A percentile compares a stretch with the other conserved stretches of the same genome.
phyloP scores from a whole-genome alignment of 2,113 vertebrate species.

The Chinchilla lanigera region DNA sequence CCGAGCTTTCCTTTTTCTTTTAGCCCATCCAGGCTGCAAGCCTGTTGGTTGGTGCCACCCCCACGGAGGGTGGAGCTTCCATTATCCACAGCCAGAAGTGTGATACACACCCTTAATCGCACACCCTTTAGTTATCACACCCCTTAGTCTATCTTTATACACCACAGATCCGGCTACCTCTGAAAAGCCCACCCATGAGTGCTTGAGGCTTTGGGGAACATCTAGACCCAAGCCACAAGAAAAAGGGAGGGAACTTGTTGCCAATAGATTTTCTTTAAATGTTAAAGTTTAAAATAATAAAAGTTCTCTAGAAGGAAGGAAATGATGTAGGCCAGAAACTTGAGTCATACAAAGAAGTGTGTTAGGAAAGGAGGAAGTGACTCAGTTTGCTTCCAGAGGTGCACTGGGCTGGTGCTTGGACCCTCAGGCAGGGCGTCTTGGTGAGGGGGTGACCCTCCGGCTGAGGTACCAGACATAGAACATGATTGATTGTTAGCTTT shows the following conservation, averaged over 20 bases:
- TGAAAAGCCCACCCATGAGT: no score
- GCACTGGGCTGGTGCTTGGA: not conserved
- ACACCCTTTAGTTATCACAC: not conserved
- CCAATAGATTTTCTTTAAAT: not conserved
- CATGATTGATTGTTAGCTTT: not conserved
- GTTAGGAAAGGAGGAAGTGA: not conserved
- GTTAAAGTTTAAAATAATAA: not conserved
- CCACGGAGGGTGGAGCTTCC: not conserved
- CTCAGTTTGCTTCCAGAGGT: not conserved
- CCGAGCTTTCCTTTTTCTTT: not conserved
- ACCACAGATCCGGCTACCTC: not conserved
- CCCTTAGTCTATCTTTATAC: not conserved
- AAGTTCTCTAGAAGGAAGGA: not conserved
- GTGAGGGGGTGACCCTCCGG: no score
- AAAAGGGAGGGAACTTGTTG: not conserved
- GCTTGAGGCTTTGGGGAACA: not conserved
- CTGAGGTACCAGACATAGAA: not conserved
- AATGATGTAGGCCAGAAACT: not conserved
- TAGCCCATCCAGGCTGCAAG: not conserved
- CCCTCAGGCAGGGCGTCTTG: no score
- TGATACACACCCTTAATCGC: no score
- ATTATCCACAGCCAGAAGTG: not conserved
- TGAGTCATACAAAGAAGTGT: not conserved
- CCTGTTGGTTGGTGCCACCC: not conserved
- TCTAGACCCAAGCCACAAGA: not conserved